Evolutionary conservation across 1,140 invertebrate species (phyloP), one percentile per base, ranked within the genome.

Genomic region (Archivesica marissinica): DNA sequence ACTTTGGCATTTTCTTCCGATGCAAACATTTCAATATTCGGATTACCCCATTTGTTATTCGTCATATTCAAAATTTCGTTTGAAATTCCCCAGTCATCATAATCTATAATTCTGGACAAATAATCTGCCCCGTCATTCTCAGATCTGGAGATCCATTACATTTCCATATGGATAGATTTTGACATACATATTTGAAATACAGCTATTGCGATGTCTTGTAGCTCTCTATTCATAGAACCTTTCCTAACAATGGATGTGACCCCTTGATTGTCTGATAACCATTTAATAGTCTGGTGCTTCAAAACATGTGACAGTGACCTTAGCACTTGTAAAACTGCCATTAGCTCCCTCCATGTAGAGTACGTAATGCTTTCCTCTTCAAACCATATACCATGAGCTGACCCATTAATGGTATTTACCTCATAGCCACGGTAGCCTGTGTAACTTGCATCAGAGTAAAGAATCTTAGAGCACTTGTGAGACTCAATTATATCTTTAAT

Each of bases 101-200:
- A 64, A n/a, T 56, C 50, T 17, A 61, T 61, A 39, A 50, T 84
- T 47, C 50, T 74, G n/a, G 70, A 74, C 15, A 52, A 44, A 50
- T 74, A 74, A 30, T 74, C 39, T 25, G 74, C 52, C 25, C n/a
- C 39, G 7, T 74, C 70, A 52, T 74, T 74, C 28, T 50, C 13
- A 2, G n/a, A 2, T 30, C 70, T 74, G 1, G 70, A 44, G 50
- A 74, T 74, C 70, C 70, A 74, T 50, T 74, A 39, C 6, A 74
- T 50, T 1, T 74, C 23, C 13, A 74, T 25, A 28, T 3, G 2
- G 28, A 72, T 72, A 23, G 33, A 39, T 20, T 72, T 39, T 39
- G 2, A 7, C 3, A 72, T 41, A 72, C 68, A 72, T 7, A 72
- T 17, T n/a, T 7, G 7, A 72, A 7, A 17, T 25, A 41, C 44